A percentile compares a stretch with the other conserved stretches of the same genome.
Conservation (phyloP, 2,888 invertebrate species). For the Lacanobia oleracea region DNA sequence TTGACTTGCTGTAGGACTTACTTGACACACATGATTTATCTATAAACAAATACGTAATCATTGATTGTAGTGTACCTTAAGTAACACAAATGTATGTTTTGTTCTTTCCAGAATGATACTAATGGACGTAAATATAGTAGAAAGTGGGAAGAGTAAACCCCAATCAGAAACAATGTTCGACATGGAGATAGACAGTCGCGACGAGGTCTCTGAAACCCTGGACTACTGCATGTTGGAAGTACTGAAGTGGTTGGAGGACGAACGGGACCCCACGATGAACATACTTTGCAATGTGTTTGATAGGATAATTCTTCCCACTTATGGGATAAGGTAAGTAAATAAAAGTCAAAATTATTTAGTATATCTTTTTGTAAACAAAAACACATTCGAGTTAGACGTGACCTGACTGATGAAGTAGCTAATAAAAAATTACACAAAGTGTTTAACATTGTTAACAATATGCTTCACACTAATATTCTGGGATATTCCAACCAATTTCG, state of each 20-base stretch:
- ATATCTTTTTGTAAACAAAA: too few species aligned
- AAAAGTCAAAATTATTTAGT: not conserved
- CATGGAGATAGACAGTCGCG: conserved; percentile 90
- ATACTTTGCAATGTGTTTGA: conserved; percentile 93
- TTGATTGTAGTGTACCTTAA: too few species aligned
- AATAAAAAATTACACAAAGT: not conserved
- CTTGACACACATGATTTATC: too few species aligned
- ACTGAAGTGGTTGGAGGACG: conserved; percentile 92
- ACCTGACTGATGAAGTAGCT: too few species aligned
- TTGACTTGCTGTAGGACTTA: too few species aligned
- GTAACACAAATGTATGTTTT: too few species aligned
- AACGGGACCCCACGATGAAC: conserved; percentile 91
- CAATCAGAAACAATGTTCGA: conserved; percentile 87
- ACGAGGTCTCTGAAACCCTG: conserved; percentile 88
- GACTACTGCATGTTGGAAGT: conserved; percentile 95
- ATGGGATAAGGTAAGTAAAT: conserved; percentile 91
- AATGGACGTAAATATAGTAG: conserved; percentile 93
- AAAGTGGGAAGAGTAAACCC: conserved; percentile 81
- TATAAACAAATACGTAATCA: too few species aligned
- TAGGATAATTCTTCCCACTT: conserved; percentile 94
- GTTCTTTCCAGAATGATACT: conserved; percentile 91
- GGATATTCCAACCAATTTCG: not conserved
- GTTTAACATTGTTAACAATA: not conserved
- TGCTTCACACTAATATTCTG: not conserved
- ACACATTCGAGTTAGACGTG: too few species aligned